Evolutionary conservation across 2,113 vertebrate genomes (phyloP).

Genomic region (Sturnira hondurensis): DNA sequence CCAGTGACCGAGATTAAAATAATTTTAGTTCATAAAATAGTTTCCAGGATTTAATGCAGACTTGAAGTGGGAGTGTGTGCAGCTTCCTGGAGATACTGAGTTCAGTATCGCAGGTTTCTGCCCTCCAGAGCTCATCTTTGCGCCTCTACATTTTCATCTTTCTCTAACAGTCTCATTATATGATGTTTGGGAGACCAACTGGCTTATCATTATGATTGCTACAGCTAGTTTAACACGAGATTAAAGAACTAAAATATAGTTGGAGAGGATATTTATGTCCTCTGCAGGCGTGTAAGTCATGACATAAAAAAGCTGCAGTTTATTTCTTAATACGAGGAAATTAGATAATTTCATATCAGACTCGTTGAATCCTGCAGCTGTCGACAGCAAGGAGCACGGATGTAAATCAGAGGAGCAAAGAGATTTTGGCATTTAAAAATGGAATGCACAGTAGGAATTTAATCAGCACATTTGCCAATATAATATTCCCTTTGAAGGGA

Average conservation of each 20-base stretch:
- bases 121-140: neutral
- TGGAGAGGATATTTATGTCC: neutral
- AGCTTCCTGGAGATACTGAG: neutral
- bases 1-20: neutral
- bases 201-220: neutral
- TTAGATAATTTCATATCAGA: neutral
- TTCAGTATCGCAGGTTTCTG: neutral
- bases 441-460: slow-evolving; percentile 31
- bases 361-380: neutral
- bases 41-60: neutral
- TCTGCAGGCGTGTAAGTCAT: neutral
- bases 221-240: neutral
- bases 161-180: neutral
- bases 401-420: slow-evolving; percentile 14
- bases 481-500: slow-evolving; percentile 25
- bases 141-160: neutral
- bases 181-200: neutral
- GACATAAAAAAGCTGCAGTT: neutral
- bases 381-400: neutral
- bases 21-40: neutral
- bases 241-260: neutral
- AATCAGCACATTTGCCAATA: slow-evolving; percentile 18
- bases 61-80: neutral
- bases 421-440: slow-evolving; percentile 52
- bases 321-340: neutral